Evolutionary conservation across 2,113 vertebrate genomes (phyloP).

Genomic region (Corythaeola cristata): DNA sequence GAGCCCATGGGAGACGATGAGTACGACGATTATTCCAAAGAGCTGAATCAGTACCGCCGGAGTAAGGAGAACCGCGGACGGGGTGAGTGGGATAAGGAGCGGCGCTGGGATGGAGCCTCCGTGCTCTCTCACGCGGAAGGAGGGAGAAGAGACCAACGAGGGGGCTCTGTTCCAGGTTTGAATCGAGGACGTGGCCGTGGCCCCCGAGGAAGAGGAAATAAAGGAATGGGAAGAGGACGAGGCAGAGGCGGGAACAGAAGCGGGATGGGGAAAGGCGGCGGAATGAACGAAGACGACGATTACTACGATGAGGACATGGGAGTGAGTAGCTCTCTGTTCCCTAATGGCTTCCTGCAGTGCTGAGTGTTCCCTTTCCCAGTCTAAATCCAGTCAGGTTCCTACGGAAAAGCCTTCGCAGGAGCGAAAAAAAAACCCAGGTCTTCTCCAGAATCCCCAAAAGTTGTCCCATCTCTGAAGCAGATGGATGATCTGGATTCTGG

Average conservation of each 20-base stretch:
- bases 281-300: conserved; percentile 83
- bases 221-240: conserved; percentile 79
- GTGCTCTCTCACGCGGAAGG: fast-evolving
- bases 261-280: conserved; percentile 75
- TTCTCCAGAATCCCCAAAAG: not conserved
- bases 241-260: conserved; percentile 79
- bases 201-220: conserved; percentile 75
- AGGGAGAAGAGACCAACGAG: fast-evolving
- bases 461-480: not conserved
- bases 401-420: not conserved
- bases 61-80: conserved; percentile 81
- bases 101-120: not conserved
- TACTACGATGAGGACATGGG: conserved; percentile 89
- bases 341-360: not conserved
- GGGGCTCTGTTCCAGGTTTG: conserved; percentile 66
- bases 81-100: conserved; percentile 53
- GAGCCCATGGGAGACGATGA: conserved; percentile 86
- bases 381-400: not conserved
- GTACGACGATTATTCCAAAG: conserved; percentile 90
- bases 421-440: fast-evolving
- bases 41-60: conserved; percentile 86
- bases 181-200: conserved; percentile 78
- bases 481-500: not conserved
- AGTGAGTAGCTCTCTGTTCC: conserved; percentile 57
- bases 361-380: no score